These are phyloP conservation scores for Prolemur simus DNA, from an alignment of 2,113 vertebrate species.

Conservation along the genomic window DNA sequence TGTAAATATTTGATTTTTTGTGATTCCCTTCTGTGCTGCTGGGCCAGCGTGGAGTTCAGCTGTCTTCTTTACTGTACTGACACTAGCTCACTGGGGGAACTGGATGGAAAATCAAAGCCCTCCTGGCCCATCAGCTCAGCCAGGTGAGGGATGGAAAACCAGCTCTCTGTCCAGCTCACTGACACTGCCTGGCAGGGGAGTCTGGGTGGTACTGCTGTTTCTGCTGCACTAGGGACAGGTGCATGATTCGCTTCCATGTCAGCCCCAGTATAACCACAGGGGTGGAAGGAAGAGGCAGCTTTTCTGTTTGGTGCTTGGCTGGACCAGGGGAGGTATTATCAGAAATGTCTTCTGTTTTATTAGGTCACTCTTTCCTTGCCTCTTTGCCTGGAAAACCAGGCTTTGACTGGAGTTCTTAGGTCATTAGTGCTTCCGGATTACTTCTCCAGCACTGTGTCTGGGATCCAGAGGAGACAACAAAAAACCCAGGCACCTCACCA, in stretches of 20 bases:
- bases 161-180: too few relatives aligned
- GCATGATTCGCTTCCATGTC: accelerated
- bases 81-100: not conserved
- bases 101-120: not conserved
- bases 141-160: not conserved
- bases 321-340: not conserved
- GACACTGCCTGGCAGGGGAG: too few relatives aligned
- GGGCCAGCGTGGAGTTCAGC: not conserved
- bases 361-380: not conserved
- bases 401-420: not conserved
- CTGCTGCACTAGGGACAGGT: accelerated
- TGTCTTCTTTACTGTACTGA: not conserved
- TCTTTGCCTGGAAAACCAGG: not conserved
- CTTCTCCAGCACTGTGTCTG: not conserved
- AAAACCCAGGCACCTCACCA: not conserved
- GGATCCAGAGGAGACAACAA: not conserved
- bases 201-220: not conserved
- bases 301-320: not conserved
- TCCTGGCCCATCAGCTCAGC: not conserved
- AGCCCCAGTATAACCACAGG: not conserved
- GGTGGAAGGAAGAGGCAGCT: accelerated
- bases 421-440: not conserved
- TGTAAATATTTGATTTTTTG: not conserved
- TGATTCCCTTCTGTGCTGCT: not conserved
- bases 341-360: not conserved